phyloP scores from a whole-genome alignment of 2,113 vertebrate species.

The Pedetes capensis region DNA sequence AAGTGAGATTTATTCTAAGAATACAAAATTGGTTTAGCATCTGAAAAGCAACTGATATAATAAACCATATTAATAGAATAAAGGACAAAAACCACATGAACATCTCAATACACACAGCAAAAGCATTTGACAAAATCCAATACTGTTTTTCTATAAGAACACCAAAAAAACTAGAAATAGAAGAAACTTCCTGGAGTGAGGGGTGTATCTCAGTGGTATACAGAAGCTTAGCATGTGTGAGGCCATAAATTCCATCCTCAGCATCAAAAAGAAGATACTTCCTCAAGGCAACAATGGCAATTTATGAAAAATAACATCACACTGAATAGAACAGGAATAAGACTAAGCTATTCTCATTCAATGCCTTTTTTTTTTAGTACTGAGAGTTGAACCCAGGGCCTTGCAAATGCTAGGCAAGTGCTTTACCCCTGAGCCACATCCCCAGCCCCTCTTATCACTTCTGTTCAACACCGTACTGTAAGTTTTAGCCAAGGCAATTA shows the following conservation, averaged over 20 bases:
- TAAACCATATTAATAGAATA: neutral
- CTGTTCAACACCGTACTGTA: neutral
- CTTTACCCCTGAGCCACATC: too few relatives aligned
- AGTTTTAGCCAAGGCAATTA: neutral
- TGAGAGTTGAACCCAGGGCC: too few relatives aligned
- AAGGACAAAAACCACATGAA: neutral
- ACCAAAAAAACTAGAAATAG: neutral
- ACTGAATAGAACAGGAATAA: conserved; percentile 7
- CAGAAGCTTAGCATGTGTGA: neutral
- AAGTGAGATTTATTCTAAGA: conserved; percentile 37
- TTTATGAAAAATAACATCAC: conserved; percentile 5
- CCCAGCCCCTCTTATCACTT: neutral
- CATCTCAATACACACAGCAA: neutral
- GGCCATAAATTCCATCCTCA: neutral
- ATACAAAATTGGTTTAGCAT: neutral
- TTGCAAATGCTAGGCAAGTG: too few relatives aligned
- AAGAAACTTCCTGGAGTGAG: neutral
- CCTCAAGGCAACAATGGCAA: neutral
- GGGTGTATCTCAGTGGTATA: neutral
- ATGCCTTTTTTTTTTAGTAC: too few relatives aligned
- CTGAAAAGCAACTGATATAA: conserved; percentile 28
- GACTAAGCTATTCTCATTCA: neutral
- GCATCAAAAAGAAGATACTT: neutral
- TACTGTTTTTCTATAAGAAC: neutral
- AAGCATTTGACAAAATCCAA: conserved; percentile 24